Base-by-base conservation (phyloP, 1,140 invertebrate genomes). In the Drosophila cardini region DNA sequence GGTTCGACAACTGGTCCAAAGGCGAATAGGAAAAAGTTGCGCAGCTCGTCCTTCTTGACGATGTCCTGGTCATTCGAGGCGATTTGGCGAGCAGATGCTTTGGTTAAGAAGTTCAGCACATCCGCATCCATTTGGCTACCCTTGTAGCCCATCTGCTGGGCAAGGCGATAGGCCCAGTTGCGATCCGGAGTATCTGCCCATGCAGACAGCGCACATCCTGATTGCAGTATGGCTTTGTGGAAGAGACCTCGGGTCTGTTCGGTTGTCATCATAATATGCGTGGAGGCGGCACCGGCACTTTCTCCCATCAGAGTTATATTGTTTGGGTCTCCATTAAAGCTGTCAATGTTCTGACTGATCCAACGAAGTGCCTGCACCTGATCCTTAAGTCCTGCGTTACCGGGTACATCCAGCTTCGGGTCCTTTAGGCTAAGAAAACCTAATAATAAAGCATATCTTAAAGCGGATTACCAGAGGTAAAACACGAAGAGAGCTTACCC, bases 301-400 rank as follows among this genome's bases (percentile, higher is more conserved):
- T 92, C 90, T 0, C 93, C 93, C 75, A 93, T 91, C 0, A 93
- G 26, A 0, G 93, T 93, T 4, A 93, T 85, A 36, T 91, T 92
- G 16, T 93, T 84, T 8, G 93, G 92, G 76, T 93, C 91, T 2
- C 93, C 93, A 43, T 93, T 93, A 65, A 94, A 94, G 65, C 91
- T 76, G 42, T 92, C 80, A n/a, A 96, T 95, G 73, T 96, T 95
- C 21, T 93, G 92, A 79, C 94, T 92, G 8, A 96, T 93, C 94
- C 94, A 95, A 60, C 92, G 92, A 5, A 94, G 70, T 0, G 94
- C 95, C 80, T 82, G 52, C 10, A 92, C 81, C 75, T 92, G 92
- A 76, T 92, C 92, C 58, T 92, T 92, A 1, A 92, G 64, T 0
- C 92, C 92, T 1, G 90, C 91, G 48, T 92, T 92, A 10, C 91